Evolutionary conservation across 2,888 invertebrate genomes (phyloP), one percentile per base, ranked within the genome.

Genomic region (Eulithis prunata): DNA sequence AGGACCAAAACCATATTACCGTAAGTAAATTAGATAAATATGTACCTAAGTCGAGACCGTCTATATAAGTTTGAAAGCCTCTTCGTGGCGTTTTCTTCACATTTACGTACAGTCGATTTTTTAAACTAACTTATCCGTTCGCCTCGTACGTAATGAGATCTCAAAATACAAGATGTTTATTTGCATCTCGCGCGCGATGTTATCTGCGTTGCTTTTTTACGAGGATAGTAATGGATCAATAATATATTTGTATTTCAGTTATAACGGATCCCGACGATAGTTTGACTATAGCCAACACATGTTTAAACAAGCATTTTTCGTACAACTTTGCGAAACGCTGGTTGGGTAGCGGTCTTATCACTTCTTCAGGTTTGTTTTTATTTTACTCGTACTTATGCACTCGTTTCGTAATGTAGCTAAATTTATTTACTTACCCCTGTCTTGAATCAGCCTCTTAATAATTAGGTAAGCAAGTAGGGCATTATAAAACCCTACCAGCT

Each of bases 261-360:
- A n/a, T 71, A 11, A 64, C 66, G 1, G 70, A 70, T 21, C 71
- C 70, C 1, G 64, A 58, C 6, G 71, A 70, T 28, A 47, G 57
- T n/a, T 13, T 66, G 8, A 68, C 62, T 0, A 46, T 66, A 10
- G 57, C 62, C 4, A 70, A 71, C 45, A 28, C 32, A 6, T 68
- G 68, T 43, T 3, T 62, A 0, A 51, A 63, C 8, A 71, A 70
- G 28, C 64, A 64, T 47, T 64, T 54, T 21, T 14, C 62, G 4
- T 68, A 68, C 13, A 13, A 57, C 2, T 70, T 71, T 14, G 56
- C 46, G 5, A 66, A 68, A 12, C 47, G 47, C 4, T 70, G 62
- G 64, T 11, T 68, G 6, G 70, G 70, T 14, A 47, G 57, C 2
- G 71, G 70, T 6, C 55, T 71, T 0, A 36, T 70, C 3, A 66